phyloP scores from a whole-genome alignment of 2,888 invertebrate species.

The Tenthredo distinguenda region DNA sequence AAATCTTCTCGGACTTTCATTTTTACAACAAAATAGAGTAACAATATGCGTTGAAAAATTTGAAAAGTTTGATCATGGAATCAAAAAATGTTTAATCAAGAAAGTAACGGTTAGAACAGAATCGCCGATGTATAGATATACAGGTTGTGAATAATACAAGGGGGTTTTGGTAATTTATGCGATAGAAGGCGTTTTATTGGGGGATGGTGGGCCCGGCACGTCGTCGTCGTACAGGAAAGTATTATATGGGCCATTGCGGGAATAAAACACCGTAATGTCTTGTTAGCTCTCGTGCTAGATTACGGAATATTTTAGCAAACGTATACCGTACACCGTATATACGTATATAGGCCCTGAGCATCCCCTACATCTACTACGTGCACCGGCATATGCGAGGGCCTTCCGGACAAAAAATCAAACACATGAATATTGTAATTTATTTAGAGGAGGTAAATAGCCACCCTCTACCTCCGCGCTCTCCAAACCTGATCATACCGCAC shows the following conservation, averaged over 20 bases:
- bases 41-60: too few relatives aligned
- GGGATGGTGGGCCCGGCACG: not conserved
- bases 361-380: not conserved
- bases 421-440: slow-evolving; percentile 46
- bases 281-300: slow-evolving; percentile 40
- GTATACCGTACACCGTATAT: not conserved
- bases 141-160: not conserved
- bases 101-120: too few relatives aligned
- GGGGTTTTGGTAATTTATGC: slow-evolving; percentile 3
- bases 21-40: too few relatives aligned
- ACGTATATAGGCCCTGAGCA: not conserved
- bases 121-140: too few relatives aligned
- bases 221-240: slow-evolving; percentile 2
- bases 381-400: not conserved
- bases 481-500: not conserved
- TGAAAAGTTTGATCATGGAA: too few relatives aligned
- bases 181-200: not conserved
- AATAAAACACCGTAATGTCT: slow-evolving; percentile 37
- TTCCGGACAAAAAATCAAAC: slow-evolving; percentile 45
- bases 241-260: not conserved
- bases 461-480: not conserved
- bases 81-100: too few relatives aligned
- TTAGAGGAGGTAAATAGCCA: not conserved
- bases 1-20: too few relatives aligned
- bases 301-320: slow-evolving; percentile 41